phyloP scores from a whole-genome alignment of 2,797 vertebrate species.

The Dallia pectoralis region DNA sequence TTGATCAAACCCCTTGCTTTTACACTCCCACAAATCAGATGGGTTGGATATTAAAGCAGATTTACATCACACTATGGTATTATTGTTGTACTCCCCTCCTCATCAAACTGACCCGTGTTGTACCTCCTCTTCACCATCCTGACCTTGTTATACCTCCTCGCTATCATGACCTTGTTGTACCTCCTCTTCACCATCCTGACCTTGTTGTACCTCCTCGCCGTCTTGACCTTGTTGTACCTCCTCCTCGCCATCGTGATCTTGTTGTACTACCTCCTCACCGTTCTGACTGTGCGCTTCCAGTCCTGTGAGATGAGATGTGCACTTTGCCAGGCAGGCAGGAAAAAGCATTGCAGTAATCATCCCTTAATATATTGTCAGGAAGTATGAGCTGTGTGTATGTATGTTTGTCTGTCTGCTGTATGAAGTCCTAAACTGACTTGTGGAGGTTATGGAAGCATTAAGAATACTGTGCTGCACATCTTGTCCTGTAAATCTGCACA shows the following conservation, averaged over 20 bases:
- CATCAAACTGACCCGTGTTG: not conserved
- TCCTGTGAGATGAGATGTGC: constrained; percentile 42
- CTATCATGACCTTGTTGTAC: too few relatives aligned
- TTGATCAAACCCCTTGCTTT: constrained; percentile 16
- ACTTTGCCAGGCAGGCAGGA: constrained; percentile 41
- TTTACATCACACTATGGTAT: constrained; percentile 21
- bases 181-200: too few relatives aligned
- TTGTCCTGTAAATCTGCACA: constrained; percentile 73
- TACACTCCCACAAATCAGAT: constrained; percentile 4
- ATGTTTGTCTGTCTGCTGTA: constrained; percentile 53
- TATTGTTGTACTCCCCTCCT: constrained; percentile 23
- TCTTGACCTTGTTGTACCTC: constrained; percentile 17
- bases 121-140: not conserved
- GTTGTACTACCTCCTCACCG: constrained; percentile 5
- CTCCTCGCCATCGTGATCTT: constrained; percentile 4
- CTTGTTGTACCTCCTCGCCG: not conserved
- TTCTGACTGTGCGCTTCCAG: constrained; percentile 16
- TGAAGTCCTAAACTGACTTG: constrained; percentile 39
- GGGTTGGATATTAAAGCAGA: constrained; percentile 14
- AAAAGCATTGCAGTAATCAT: constrained; percentile 55
- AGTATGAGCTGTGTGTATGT: constrained; percentile 39
- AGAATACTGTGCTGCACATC: constrained; percentile 57
- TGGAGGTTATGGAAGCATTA: constrained; percentile 57
- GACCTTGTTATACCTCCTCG: constrained; percentile 19
- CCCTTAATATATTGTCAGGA: constrained; percentile 68